Percentiles rank a stretch among this genome's conserved stretches.
These are phyloP conservation scores for Rissa tridactyla DNA, from an alignment of 2,113 vertebrate genomes.

Conservation along the genomic window DNA sequence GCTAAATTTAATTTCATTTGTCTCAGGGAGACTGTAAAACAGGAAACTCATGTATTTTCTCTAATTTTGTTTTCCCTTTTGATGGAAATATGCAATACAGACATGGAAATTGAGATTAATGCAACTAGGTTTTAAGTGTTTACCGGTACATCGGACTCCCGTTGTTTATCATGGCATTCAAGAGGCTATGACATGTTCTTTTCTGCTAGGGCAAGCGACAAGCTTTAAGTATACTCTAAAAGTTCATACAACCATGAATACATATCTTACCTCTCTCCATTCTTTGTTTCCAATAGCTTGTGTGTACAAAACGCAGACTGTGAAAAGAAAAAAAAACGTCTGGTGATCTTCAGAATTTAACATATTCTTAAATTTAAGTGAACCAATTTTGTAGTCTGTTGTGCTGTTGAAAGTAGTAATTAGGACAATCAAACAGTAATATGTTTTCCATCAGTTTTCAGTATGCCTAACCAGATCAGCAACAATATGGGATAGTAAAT, in stretches of 20 bases:
- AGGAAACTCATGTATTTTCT: neutral
- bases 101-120: neutral
- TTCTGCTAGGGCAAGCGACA: neutral
- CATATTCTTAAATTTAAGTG: neutral
- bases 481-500: neutral
- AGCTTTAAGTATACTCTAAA: neutral
- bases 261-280: slow-evolving; percentile 94
- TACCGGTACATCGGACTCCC: neutral
- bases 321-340: neutral
- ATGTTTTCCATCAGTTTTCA: neutral
- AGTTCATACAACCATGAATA: neutral
- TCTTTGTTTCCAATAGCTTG: slow-evolving; percentile 97
- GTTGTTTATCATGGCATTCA: neutral
- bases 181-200: neutral
- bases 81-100: neutral
- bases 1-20: neutral
- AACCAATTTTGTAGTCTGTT: neutral
- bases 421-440: neutral
- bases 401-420: neutral
- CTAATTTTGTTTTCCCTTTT: neutral
- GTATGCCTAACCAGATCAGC: neutral
- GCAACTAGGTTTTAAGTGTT: neutral
- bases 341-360: neutral
- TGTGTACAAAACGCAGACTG: slow-evolving; percentile 97
- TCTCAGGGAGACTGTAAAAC: neutral